Base-by-base conservation (phyloP, 2,888 invertebrate species). In the Ecdyonurus torrentis region DNA sequence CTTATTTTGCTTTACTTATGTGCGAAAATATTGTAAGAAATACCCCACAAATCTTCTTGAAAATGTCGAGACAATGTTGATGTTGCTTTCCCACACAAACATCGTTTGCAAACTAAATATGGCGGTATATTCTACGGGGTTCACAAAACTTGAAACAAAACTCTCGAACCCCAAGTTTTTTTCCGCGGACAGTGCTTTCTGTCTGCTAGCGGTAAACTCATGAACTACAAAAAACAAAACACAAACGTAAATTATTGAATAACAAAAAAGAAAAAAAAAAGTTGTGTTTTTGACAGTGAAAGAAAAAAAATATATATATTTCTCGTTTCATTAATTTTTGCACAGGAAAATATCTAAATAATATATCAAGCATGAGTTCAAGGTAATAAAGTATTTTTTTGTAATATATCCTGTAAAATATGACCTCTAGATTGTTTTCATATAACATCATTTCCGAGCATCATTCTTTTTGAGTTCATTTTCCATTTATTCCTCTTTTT, bases 61-160 rank as follows among this genome's bases (percentile, higher is more conserved):
- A 37, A 37, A 37, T 7, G 55, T 20, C n/a, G 55, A 55, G 55
- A 55, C 55, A 55, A 22, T 55, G 55, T 55, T 55, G 55, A 55
- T 55, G 22, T 55, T 20, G 15, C 15, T 22, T 55, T 20, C 55
- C n/a, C 19, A 55, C 55, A 55, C 55, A 55, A 55, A 55, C 55
- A 55, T 55, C 55, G 55, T 55, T 55, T 55, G 55, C 55, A 55
- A 55, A 55, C 55, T 55, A 55, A 55, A 55, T 55, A 55, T 55
- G 55, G 55, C 55, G 55, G 55, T 22, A 20, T 37, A 15, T 20
- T n/a, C 55, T 55, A 55, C 55, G 55, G 55, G 55, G 55, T 55
- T n/a, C n/a, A 55, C 55, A 55, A 55, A 22, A 22, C 55, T 37
- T 37, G 7, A 37, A 5, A 15, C 5, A 37, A 15, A 37, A 37